Evolutionary conservation across 2,113 vertebrate genomes (phyloP).

Genomic region (Semnornis frantzii): DNA sequence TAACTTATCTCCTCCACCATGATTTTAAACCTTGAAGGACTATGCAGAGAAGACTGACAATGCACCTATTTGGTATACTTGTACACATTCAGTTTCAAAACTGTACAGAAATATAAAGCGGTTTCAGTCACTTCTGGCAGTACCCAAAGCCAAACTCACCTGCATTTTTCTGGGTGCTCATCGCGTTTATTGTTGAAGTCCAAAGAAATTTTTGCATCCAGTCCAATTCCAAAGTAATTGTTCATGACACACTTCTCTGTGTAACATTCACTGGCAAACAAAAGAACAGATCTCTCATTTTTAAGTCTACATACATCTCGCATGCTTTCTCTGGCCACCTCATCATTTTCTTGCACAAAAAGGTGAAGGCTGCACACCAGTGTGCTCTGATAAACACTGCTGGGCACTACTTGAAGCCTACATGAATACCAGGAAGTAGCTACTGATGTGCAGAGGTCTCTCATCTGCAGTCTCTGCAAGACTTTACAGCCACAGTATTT

Average conservation of each 20-base stretch:
- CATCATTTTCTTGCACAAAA: not conserved
- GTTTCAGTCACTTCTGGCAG: not conserved
- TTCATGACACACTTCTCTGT: slow-evolving; percentile 97
- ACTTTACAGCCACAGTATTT: not conserved
- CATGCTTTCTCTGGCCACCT: not conserved
- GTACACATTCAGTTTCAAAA: not conserved
- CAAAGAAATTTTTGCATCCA: slow-evolving; percentile 94
- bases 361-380: not conserved
- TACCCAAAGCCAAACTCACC: slow-evolving; percentile 64
- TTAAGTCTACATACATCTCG: not conserved
- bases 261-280: slow-evolving; percentile 82
- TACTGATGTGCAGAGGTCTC: not conserved
- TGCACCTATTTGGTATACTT: not conserved
- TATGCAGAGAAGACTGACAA: not conserved
- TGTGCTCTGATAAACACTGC: not conserved
- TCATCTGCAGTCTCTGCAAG: not conserved
- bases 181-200: slow-evolving; percentile 97
- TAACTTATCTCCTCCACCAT: not conserved
- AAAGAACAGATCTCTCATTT: not conserved
- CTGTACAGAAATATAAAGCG: not conserved
- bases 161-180: slow-evolving; percentile 94
- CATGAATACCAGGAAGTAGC: not conserved
- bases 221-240: slow-evolving; percentile 94
- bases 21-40: not conserved
- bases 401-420: not conserved